Evolutionary conservation across 1,140 invertebrate species (phyloP).

Genomic region (Anagrus nilaparvatae): DNA sequence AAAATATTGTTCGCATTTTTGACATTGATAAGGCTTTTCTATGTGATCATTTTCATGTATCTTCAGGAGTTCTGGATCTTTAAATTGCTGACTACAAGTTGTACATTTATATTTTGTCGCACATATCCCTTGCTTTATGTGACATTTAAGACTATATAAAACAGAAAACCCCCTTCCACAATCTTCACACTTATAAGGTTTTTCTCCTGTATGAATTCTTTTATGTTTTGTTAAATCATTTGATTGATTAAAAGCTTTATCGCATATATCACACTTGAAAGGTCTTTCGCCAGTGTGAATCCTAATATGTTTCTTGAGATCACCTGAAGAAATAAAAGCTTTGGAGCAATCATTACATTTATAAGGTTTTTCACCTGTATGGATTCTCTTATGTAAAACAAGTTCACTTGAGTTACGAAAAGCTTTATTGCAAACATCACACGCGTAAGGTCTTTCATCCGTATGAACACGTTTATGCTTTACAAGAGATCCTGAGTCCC

Average conservation of each 20-base stretch:
- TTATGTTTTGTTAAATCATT: no score
- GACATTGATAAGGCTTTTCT: neutral
- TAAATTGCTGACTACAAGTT: neutral
- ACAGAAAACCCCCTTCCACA: no score
- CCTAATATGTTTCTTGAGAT: neutral
- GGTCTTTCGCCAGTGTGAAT: neutral
- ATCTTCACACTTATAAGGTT: no score
- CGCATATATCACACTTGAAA: no score
- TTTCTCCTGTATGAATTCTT: no score
- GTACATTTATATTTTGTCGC: neutral
- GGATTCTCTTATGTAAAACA: neutral
- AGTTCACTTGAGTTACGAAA: no score
- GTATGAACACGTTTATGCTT: neutral
- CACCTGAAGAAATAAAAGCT: neutral
- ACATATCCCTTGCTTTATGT: neutral
- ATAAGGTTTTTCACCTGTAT: neutral
- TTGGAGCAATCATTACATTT: neutral
- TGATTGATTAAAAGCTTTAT: no score
- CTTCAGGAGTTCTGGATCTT: neutral
- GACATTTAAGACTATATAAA: no score
- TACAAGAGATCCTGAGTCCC: neutral
- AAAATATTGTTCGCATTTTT: neutral
- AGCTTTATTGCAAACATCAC: no score
- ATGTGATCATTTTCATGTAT: neutral
- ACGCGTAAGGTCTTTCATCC: no score